phyloP scores from a whole-genome alignment of 2,113 vertebrate species.

The Boleophthalmus pectinirostris region DNA sequence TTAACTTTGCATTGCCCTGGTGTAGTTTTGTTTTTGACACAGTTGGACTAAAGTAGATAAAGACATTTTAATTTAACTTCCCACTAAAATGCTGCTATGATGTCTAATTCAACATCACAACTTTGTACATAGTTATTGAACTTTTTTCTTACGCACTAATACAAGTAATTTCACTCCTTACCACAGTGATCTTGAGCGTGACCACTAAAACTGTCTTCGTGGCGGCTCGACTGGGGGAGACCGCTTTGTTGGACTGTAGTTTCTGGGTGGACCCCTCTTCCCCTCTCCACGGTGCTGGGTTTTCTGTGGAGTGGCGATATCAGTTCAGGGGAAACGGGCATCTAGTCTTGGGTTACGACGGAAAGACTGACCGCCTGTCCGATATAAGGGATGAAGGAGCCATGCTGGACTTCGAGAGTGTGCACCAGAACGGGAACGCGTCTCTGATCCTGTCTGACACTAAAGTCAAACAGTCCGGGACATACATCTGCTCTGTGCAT shows the following conservation, averaged over 20 bases:
- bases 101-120: no score
- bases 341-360: conserved; percentile 81
- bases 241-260: conserved; percentile 77
- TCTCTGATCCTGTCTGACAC: conserved; percentile 79
- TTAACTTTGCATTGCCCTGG: no score
- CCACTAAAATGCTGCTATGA: no score
- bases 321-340: conserved; percentile 83
- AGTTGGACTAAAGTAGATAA: no score
- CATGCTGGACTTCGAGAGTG: conserved; percentile 67
- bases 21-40: no score
- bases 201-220: conserved; percentile 66
- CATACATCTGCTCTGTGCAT: conserved; percentile 83
- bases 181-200: conserved; percentile 81
- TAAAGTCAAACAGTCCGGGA: conserved; percentile 77
- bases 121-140: no score
- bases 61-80: no score
- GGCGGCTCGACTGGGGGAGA: conserved; percentile 70
- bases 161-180: not conserved
- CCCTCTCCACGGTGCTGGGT: conserved; percentile 64
- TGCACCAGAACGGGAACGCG: conserved; percentile 78
- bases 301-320: conserved; percentile 87
- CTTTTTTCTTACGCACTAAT: not conserved
- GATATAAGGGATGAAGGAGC: conserved; percentile 64
- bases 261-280: conserved; percentile 71
- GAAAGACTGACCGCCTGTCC: conserved; percentile 66